Percentiles rank a stretch among this genome's conserved stretches.
Evolutionary conservation across 1,140 invertebrate species (phyloP).

Genomic region (Conus ventricosus): DNA sequence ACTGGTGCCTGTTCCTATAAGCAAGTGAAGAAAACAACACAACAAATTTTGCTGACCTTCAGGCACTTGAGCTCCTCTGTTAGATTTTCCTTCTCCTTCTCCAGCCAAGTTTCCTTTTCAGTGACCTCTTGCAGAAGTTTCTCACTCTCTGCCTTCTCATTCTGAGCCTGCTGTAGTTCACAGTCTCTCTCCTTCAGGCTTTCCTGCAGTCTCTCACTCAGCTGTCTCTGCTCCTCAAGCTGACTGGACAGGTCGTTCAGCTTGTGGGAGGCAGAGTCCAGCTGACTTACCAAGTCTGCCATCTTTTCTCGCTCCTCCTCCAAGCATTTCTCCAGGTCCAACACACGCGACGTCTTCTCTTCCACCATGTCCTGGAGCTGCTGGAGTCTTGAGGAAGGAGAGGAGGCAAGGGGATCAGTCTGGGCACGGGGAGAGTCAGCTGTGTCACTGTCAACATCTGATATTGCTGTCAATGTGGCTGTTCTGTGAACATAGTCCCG

Average conservation of each 20-base stretch:
- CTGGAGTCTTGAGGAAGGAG: conserved; percentile 31
- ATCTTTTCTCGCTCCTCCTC: conserved; percentile 40
- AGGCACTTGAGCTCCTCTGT: conserved; percentile 20
- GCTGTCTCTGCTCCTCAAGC: conserved; percentile 41
- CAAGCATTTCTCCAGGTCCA: conserved; percentile 31
- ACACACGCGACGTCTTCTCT: conserved; percentile 13
- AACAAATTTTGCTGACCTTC: background rate
- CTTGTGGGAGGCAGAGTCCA: conserved; percentile 17
- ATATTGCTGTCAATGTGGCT: conserved; percentile 49
- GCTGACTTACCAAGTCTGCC: conserved; percentile 28
- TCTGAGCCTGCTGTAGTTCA: background rate
- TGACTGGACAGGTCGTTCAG: conserved; percentile 48
- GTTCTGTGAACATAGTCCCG: conserved; percentile 52
- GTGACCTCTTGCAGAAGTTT: conserved; percentile 40
- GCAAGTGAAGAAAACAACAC: too few relatives aligned
- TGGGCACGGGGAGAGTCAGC: conserved; percentile 22
- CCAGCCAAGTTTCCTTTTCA: conserved; percentile 36
- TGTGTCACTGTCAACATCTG: conserved; percentile 45
- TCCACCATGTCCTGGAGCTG: conserved; percentile 13
- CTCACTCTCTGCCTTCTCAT: conserved; percentile 42
- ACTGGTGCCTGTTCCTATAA: too few relatives aligned
- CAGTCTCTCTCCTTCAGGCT: conserved; percentile 7
- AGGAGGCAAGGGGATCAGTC: background rate
- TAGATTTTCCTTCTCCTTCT: conserved; percentile 38
- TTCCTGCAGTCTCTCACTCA: background rate